Evolutionary conservation across 2,113 vertebrate species (phyloP), one percentile per base, ranked within the genome.

Genomic region (Egretta garzetta): DNA sequence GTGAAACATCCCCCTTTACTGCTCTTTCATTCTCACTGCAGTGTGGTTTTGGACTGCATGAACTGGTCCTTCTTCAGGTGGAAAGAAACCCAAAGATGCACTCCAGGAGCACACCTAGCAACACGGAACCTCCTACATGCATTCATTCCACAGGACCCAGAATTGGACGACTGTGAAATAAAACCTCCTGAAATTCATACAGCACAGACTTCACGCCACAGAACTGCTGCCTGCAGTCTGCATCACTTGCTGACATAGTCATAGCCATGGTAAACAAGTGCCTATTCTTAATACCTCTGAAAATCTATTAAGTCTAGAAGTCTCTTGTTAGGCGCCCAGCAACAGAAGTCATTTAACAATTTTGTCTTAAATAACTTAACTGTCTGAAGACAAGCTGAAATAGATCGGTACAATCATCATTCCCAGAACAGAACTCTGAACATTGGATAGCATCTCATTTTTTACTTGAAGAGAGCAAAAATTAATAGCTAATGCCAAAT

Each of bases 121-220:
- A 39, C 28, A 27, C 11, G 2, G 19, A 50, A 73, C n/a, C 39
- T 45, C 24, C 37, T 21, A 16, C 0, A 1, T 4, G 5, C 21
- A 20, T 17, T 47, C 26, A 23, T 37, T 52, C 23, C 30, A 26
- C 1, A 5, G 35, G 19, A 59, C 32, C 14, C 45, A 27, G 70
- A 66, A 60, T 20, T 5, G 37, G 50, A 19, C 8, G 14, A 7
- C 0, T 3, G 18, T 15, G 26, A 70, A 66, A 50, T 37, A 52
- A 92, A 90, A 56, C 9, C 22, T 32, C 39, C 55, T 47, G 35
- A 39, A 88, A 66, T 52, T 28, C 41, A 23, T 4, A 17, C 4
- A 35, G 43, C 8, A 14, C 1, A 15, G 67, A 35, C n/a, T 72
- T 37, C 1, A 2, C 45, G 32, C 14, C 26, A 59, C 49, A 37